Base-by-base conservation (phyloP, 92 coral and sea anemone species). In the Actinernus sp. region DNA sequence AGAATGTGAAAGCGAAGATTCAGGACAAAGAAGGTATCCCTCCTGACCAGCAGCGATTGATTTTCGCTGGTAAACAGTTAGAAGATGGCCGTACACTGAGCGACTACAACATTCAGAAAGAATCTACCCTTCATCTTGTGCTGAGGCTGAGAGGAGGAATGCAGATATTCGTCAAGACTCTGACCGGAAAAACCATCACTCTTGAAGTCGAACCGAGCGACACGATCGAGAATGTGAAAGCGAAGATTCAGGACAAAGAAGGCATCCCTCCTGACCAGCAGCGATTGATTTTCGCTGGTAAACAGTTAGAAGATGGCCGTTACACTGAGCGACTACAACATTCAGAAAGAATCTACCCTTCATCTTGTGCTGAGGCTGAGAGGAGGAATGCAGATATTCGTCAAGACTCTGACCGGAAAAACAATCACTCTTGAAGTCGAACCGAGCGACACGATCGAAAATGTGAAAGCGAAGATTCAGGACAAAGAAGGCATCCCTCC, bases 11-110 rank as follows among this genome's bases (percentile, higher is more conserved):
- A 34, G 74, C 94, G 0, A 88, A 88, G 50, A 88, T 88, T 22
- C 94, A 88, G 19, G 94, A 88, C 69, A 88, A 88, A 31, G 94
- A 88, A 66, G 94, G 94, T 26, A 88, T 88, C 62, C 94, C 94
- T 13, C 94, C 94, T 0, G 94, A 88, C 59, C 94, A 88, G 22
- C 94, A 88, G 65, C 53, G 94, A 8, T 19, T 88, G 56, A 88
- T 88, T 26, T 88, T 88, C 75, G 94, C 94, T 0, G 94, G 94
- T 3, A 88, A 88, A 30, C 94, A 88, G 41, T 76, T 88, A 1
- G 94, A 88, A 65, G 94, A 88, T 71, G 94, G 94, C 74, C 87
- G 94, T 0, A 88, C 94, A 17, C 73, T 88, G 39, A 83, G 90
- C 27, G 94, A 88, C 83, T 88, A 88, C 87, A 88, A 88, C 31